phyloP scores from a whole-genome alignment of 2,888 invertebrate genomes.

The Thecocarcelia acutangulata region DNA sequence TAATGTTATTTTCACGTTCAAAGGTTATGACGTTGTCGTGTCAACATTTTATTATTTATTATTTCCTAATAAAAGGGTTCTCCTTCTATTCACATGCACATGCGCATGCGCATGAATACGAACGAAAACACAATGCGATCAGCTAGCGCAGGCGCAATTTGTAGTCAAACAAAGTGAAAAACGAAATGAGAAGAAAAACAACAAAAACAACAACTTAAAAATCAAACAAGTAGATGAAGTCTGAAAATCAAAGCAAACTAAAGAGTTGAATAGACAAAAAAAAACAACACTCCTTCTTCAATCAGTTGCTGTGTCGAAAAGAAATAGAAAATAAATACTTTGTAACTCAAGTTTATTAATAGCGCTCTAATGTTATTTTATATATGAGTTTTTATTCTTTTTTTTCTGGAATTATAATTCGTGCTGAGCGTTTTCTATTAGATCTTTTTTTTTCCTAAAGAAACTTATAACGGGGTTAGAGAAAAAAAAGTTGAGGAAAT shows the following conservation, averaged over 20 bases:
- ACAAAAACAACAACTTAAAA: background rate
- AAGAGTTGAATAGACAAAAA: background rate
- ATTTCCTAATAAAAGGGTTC: constrained; percentile 77
- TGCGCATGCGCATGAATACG: background rate
- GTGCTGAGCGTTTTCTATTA: constrained; percentile 55
- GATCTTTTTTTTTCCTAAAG: constrained; percentile 67
- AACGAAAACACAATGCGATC: constrained; percentile 34
- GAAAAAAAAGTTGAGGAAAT: constrained; percentile 53
- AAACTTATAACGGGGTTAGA: constrained; percentile 53
- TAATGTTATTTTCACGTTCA: constrained; percentile 77
- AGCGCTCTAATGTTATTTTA: constrained; percentile 42
- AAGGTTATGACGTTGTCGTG: constrained; percentile 81
- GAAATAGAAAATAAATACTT: constrained; percentile 43
- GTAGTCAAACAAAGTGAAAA: constrained; percentile 21
- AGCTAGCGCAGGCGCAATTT: constrained; percentile 57
- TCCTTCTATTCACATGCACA: constrained; percentile 59
- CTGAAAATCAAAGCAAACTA: constrained; percentile 63
- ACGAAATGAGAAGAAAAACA: background rate
- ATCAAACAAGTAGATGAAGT: constrained; percentile 50
- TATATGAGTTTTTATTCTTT: constrained; percentile 10
- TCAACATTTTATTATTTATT: constrained; percentile 80
- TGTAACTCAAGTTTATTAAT: constrained; percentile 60
- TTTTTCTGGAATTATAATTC: constrained; percentile 59
- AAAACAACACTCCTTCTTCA: constrained; percentile 61
- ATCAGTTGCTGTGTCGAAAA: constrained; percentile 52